A percentile compares a stretch with the other conserved stretches of the same genome.
These are phyloP conservation scores for Esox lucius DNA, from an alignment of 2,797 vertebrate species.

Conservation along the genomic window DNA sequence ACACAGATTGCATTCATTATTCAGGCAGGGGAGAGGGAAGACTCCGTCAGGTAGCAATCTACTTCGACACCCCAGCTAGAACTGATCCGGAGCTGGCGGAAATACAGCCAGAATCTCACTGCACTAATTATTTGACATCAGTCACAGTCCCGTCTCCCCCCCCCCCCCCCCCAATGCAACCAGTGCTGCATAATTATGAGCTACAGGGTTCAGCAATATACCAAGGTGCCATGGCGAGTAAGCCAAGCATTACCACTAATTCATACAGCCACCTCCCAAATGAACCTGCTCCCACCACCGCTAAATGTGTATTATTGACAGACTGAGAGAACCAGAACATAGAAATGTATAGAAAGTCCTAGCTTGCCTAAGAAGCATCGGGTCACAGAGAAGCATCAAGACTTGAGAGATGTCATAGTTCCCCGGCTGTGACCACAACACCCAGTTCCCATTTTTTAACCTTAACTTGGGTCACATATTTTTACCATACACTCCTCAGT, in stretches of 20 bases:
- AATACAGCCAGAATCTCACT: slow-evolving; percentile 23
- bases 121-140: slow-evolving; percentile 57
- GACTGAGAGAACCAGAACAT: not conserved
- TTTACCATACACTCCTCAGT: not conserved
- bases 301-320: slow-evolving; percentile 15
- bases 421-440: not conserved
- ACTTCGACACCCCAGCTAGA: slow-evolving; percentile 48
- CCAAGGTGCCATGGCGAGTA: slow-evolving; percentile 14
- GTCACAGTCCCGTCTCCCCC: slow-evolving; percentile 38
- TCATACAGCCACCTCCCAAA: slow-evolving; percentile 17
- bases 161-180: slow-evolving; percentile 13
- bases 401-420: not conserved
- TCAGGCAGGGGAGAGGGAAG: slow-evolving; percentile 58
- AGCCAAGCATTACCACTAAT: slow-evolving; percentile 26
- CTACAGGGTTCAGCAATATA: slow-evolving; percentile 23
- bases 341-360: slow-evolving; percentile 19
- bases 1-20: slow-evolving; percentile 75
- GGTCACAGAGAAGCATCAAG: not conserved
- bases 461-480: not conserved
- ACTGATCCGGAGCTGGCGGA: slow-evolving; percentile 41
- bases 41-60: slow-evolving; percentile 46
- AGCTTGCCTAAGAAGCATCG: not conserved
- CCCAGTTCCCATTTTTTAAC: not conserved
- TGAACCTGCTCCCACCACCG: slow-evolving; percentile 16
- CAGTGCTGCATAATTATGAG: slow-evolving; percentile 43